Percentiles rank a stretch among this genome's conserved stretches.
These are phyloP conservation scores for Alces alces DNA, from an alignment of 2,113 vertebrate species.

Conservation along the genomic window DNA sequence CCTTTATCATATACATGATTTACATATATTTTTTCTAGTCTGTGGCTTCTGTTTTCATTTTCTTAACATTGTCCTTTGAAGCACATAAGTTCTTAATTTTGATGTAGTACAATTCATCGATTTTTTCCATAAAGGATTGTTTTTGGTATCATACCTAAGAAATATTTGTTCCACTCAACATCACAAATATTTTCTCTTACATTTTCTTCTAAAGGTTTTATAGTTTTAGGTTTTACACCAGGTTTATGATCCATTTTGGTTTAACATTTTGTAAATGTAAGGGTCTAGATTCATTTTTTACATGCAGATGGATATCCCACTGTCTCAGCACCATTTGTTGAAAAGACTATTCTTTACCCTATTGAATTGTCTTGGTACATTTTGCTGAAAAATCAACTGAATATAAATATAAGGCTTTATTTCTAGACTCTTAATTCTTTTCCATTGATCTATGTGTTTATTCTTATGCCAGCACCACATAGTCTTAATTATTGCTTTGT, in stretches of 20 bases:
- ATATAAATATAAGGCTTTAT: not conserved
- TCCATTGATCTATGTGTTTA: not conserved
- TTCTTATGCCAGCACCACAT: not conserved
- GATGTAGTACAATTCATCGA: not conserved
- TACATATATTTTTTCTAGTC: not conserved
- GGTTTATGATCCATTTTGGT: not conserved
- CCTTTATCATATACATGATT: not conserved
- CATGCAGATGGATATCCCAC: not conserved
- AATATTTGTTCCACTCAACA: not conserved
- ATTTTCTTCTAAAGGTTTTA: not conserved
- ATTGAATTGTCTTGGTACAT: not conserved
- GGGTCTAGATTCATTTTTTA: not conserved
- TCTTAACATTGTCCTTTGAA: not conserved
- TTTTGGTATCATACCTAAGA: not conserved
- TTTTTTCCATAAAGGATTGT: not conserved
- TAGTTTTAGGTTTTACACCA: not conserved
- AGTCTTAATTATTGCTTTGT: not conserved
- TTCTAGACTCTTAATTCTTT: not conserved
- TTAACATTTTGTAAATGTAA: not conserved
- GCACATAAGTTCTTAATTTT: not conserved
- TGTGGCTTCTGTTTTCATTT: conserved; percentile 9
- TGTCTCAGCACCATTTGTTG: not conserved
- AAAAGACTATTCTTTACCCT: not conserved
- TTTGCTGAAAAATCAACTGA: not conserved
- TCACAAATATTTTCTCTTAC: not conserved